Evolutionary conservation across 2,113 vertebrate species (phyloP), one percentile per base, ranked within the genome.

Genomic region (Campylomormyrus numenius): DNA sequence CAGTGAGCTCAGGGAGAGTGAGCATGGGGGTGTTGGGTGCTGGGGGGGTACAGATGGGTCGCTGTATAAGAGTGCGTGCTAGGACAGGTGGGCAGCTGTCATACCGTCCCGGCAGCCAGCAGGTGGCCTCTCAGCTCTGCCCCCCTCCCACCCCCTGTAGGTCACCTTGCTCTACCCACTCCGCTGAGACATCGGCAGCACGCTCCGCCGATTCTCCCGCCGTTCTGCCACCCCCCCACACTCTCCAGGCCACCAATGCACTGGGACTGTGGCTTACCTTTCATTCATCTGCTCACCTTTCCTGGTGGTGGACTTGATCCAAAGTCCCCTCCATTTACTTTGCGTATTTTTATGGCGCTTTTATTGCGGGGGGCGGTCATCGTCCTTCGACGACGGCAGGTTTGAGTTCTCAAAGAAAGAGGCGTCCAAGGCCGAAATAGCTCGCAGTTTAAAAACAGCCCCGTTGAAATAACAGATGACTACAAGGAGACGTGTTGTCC

Each of bases 21-120:
- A 90, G 89, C 88, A 91, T 94, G 92, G 94, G 92, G 91, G 90
- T 90, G 91, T 89, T 27, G 86, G 19, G 7, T 13, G 58, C 24
- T 27, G 24, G 87, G 52, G 42, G 87, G 50, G 24, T 48, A 9
- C 80, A 56, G 83, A 85, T 92, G 92, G 93, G 94, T 94, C 95
- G 94, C 95, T 95, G 94, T 93, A 93, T 92, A 93, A 91, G 93
- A 91, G 93, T 94, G 94, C 92, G 91, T 91, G 93, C 93, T 92
- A 90, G 94, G 94, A 95, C 95, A 96, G 96, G 95, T 96, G 95
- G 95, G 95, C 94, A 93, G 93, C 95, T 96, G 96, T 96, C 96
- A 96, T 94, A 94, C 93, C 92, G 88, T 91, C 90, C 93, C 93
- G 93, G 56, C 45, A 84, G 93, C 92, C 93, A 95, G 95, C 95